A percentile compares a stretch with the other conserved stretches of the same genome.
Evolutionary conservation across 2,797 vertebrate genomes (phyloP).

Genomic region (Acanthurus lineatus): DNA sequence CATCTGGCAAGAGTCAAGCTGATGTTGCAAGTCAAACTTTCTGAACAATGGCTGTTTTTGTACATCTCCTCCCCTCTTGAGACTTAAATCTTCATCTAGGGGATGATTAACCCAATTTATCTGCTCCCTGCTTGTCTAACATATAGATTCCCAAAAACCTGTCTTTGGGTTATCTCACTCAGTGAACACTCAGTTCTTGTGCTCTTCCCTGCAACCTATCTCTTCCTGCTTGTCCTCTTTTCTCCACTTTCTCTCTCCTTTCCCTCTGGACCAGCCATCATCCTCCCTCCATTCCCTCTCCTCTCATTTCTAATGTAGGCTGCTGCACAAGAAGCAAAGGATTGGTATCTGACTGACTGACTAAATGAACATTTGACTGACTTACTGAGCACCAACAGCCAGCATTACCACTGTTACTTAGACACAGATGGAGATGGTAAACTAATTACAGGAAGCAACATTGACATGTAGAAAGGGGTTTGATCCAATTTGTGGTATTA

Average conservation of each 20-base stretch:
- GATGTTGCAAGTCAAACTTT: conserved; percentile 30
- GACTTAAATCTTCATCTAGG: conserved; percentile 37
- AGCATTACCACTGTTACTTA: too few relatives aligned
- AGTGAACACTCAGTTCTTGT: conserved; percentile 62
- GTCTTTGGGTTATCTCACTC: conserved; percentile 67
- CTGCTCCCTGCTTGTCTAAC: conserved; percentile 35
- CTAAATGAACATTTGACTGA: too few relatives aligned
- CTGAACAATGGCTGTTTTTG: conserved; percentile 37
- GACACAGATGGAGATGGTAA: neutral
- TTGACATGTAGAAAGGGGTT: neutral
- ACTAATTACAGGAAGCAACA: conserved; percentile 2
- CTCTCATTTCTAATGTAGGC: conserved; percentile 56
- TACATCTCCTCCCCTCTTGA: conserved; percentile 42
- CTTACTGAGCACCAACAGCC: neutral
- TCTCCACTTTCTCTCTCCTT: conserved; percentile 30
- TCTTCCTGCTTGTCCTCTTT: conserved; percentile 48
- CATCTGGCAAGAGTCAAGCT: conserved; percentile 17
- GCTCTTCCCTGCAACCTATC: conserved; percentile 33
- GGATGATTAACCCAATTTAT: conserved; percentile 62
- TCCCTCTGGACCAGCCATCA: conserved; percentile 28
- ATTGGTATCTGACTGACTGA: neutral
- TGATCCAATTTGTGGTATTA: neutral
- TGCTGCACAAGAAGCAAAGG: conserved; percentile 22
- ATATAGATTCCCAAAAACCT: conserved; percentile 30
- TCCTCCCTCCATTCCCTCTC: conserved; percentile 14